Evolutionary conservation across 1,140 invertebrate species (phyloP).

Genomic region (Platyura marginata): DNA sequence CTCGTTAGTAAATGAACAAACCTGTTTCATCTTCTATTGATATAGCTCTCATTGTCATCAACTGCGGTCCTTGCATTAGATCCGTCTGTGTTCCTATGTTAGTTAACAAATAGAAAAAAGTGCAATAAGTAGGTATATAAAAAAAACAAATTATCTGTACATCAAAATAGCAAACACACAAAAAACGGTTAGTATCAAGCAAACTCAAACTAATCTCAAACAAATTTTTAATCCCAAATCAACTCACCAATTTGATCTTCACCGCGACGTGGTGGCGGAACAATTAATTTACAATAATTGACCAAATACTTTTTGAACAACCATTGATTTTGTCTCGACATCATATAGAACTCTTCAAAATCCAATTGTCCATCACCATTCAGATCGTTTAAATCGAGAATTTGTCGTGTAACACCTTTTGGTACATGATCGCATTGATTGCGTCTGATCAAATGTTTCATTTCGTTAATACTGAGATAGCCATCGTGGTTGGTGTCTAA

Average conservation of each 20-base stretch:
- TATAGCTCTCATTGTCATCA: too few relatives aligned
- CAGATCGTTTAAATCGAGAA: conserved; percentile 47
- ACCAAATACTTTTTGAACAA: conserved; percentile 37
- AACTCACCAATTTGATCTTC: conserved; percentile 27
- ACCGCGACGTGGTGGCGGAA: conserved; percentile 29
- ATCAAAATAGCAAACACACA: too few relatives aligned
- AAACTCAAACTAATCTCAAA: too few relatives aligned
- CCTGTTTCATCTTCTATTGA: too few relatives aligned
- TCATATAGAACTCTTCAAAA: conserved; percentile 59
- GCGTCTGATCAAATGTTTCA: conserved; percentile 42
- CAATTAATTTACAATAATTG: conserved; percentile 33
- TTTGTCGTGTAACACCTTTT: conserved; percentile 43
- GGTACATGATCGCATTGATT: conserved; percentile 51
- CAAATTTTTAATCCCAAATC: too few relatives aligned
- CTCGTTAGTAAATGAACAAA: too few relatives aligned
- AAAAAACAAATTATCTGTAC: too few relatives aligned
- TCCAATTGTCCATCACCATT: conserved; percentile 54
- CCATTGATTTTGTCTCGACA: conserved; percentile 44
- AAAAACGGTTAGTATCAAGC: too few relatives aligned
- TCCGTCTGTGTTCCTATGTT: too few relatives aligned
- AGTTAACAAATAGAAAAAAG: too few relatives aligned
- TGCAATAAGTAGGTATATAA: too few relatives aligned
- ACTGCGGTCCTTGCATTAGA: too few relatives aligned
- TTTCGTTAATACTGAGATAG: conserved; percentile 45
- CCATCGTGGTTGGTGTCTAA: conserved; percentile 59